Evolutionary conservation across 2,888 invertebrate genomes (phyloP).

Genomic region (Tridacna gigas): DNA sequence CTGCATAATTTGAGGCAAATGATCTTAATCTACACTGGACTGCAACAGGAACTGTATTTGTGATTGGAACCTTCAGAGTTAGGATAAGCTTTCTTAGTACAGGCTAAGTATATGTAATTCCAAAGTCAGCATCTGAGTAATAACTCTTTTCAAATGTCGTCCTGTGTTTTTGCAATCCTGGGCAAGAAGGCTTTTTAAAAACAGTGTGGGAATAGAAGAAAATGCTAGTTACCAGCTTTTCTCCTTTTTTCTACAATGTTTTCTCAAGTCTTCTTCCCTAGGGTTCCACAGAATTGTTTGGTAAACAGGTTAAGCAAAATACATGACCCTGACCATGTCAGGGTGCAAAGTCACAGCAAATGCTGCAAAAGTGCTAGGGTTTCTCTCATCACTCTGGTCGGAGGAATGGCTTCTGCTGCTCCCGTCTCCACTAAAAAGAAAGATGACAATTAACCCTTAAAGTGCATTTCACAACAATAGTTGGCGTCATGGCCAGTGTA

Average conservation of each 20-base stretch:
- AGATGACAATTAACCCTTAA: not conserved
- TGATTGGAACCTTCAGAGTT: too few species aligned
- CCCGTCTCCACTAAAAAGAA: conserved; percentile 91
- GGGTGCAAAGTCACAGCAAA: conserved; percentile 99
- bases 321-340: conserved; percentile 99
- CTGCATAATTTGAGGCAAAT: too few species aligned
- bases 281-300: not conserved
- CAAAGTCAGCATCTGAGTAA: too few species aligned
- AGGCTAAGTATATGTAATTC: too few species aligned
- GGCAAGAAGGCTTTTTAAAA: not conserved
- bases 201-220: not conserved
- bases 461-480: too few species aligned
- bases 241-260: not conserved
- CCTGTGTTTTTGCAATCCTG: too few species aligned
- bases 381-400: conserved; percentile 93
- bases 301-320: conserved; percentile 91
- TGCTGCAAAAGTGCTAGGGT: conserved; percentile 98
- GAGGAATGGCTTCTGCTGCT: conserved; percentile 94
- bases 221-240: not conserved
- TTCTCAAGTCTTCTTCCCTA: not conserved
- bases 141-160: too few species aligned
- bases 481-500: too few species aligned
- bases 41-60: too few species aligned
- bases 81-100: too few species aligned
- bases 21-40: too few species aligned